Evolutionary conservation across 2,797 vertebrate species (phyloP), one percentile per base, ranked within the genome.

Genomic region (Geotrypetes seraphini): DNA sequence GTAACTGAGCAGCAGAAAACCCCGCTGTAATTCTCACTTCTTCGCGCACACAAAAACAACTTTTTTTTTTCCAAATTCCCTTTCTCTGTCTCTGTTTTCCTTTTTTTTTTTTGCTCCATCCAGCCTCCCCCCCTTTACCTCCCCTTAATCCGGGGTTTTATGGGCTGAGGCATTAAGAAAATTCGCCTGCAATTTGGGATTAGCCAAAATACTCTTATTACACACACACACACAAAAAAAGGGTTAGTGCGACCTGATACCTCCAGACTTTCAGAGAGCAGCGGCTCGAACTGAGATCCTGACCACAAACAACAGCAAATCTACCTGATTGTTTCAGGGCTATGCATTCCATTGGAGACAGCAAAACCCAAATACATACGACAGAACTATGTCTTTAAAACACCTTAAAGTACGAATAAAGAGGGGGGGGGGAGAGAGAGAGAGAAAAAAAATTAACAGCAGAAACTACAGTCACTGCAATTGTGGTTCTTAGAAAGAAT

Each of bases 131-230:
- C 69, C 78, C 75, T 71, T 75, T 78, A 74, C 75, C 74, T 56
- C 71, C 64, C 74, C 78, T 72, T 89, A 90, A 88, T 90, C 88
- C 86, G 55, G 71, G 84, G 71, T 82, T 89, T 90, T 90, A 85
- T 63, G 73, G 78, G 81, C 75, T 84, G 86, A 84, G 84, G 84
- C 83, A 77, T 84, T 86, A 86, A 80, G 81, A 80, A 84, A 85
- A 85, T 78, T 84, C 85, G 71, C 72, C 80, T 71, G 79, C 88
- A 88, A 84, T 87, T 85, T 87, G 78, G 89, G 85, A 90, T 92
- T 89, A 92, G 83, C 88, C 85, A 85, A 89, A 43, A 86, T 84
- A 80, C 75, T 87, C 78, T 86, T 81, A 77, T 86, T 83, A 79
- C 75, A 82, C n/a, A n/a, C n/a, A n/a, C n/a, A n/a, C n/a, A n/a